These are phyloP conservation scores for Synanthedon vespiformis DNA, from an alignment of 2,888 invertebrate species.

Conservation along the genomic window DNA sequence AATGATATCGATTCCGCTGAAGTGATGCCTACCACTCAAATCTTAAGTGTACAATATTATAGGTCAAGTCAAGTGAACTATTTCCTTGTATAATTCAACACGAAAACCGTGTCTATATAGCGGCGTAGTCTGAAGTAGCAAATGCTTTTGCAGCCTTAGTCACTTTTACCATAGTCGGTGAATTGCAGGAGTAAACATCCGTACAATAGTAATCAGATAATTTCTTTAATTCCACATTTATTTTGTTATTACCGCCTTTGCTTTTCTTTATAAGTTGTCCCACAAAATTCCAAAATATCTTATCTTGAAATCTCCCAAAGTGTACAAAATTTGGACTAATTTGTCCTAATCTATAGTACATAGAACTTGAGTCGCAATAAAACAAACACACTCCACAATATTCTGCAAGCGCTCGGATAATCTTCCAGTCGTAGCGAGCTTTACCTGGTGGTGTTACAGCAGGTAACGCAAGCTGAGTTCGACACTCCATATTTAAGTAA, in stretches of 20 bases:
- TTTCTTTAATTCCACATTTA: constrained; percentile 34
- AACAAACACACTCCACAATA: constrained; percentile 30
- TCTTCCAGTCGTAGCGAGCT: constrained; percentile 98
- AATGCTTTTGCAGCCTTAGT: constrained; percentile 31
- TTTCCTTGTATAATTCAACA: too few species aligned
- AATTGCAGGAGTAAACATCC: constrained; percentile 48
- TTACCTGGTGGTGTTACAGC: constrained; percentile 93
- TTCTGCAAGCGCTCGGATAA: constrained; percentile 72
- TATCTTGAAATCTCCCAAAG: constrained; percentile 32
- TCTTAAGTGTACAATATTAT: too few species aligned
- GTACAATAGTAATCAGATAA: constrained; percentile 50
- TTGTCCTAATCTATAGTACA: constrained; percentile 35
- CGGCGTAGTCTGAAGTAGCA: constrained; percentile 21
- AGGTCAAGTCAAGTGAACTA: too few species aligned
- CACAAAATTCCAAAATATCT: constrained; percentile 26
- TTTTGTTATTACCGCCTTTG: not conserved
- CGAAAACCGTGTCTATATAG: constrained; percentile 7
- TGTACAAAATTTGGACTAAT: constrained; percentile 45
- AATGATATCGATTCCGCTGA: too few species aligned
- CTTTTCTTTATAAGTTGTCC: constrained; percentile 11
- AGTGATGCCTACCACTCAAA: too few species aligned
- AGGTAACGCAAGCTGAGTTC: constrained; percentile 87
- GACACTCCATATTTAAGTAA: constrained; percentile 96
- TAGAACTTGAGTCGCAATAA: constrained; percentile 31
- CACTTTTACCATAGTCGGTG: constrained; percentile 46